A percentile compares a stretch with the other conserved stretches of the same genome.
These are phyloP conservation scores for Tenebrosternarchus preto DNA, from an alignment of 2,113 vertebrate species.

Conservation along the genomic window DNA sequence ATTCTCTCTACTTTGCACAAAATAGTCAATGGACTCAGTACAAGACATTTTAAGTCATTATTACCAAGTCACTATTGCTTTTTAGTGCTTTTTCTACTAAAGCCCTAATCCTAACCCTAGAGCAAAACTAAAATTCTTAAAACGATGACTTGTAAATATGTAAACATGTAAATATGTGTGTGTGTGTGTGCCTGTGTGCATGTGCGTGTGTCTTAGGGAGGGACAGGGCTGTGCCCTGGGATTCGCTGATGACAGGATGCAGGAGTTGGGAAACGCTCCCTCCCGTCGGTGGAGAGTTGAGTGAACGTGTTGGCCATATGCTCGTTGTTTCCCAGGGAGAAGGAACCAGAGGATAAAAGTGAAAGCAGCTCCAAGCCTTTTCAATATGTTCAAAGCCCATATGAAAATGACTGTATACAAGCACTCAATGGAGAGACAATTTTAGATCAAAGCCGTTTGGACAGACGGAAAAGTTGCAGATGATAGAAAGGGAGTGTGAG, in stretches of 20 bases:
- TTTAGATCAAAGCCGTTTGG: constrained; percentile 75
- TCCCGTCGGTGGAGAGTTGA: constrained; percentile 86
- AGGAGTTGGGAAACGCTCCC: constrained; percentile 84
- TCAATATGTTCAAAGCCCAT: constrained; percentile 92
- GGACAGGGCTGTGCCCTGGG: constrained; percentile 79
- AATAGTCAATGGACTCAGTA: constrained; percentile 57
- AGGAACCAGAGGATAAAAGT: constrained; percentile 88
- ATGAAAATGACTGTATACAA: constrained; percentile 78
- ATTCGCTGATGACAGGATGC: constrained; percentile 87
- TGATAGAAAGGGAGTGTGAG: constrained; percentile 57
- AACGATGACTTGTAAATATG: too few relatives aligned
- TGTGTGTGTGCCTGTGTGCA: not conserved
- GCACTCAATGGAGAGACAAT: constrained; percentile 69
- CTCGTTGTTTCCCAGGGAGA: constrained; percentile 83
- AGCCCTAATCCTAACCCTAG: not conserved
- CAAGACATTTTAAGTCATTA: constrained; percentile 11
- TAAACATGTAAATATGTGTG: constrained; percentile 17
- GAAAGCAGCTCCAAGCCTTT: constrained; percentile 79
- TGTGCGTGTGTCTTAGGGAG: constrained; percentile 41
- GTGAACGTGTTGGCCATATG: constrained; percentile 94
- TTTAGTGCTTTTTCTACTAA: constrained; percentile 17
- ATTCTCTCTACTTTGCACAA: constrained; percentile 71
- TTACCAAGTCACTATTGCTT: not conserved
- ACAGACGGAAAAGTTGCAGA: constrained; percentile 57
- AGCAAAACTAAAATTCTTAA: too few relatives aligned